phyloP scores from a whole-genome alignment of 2,888 invertebrate species.

The Hylaea fasciaria region DNA sequence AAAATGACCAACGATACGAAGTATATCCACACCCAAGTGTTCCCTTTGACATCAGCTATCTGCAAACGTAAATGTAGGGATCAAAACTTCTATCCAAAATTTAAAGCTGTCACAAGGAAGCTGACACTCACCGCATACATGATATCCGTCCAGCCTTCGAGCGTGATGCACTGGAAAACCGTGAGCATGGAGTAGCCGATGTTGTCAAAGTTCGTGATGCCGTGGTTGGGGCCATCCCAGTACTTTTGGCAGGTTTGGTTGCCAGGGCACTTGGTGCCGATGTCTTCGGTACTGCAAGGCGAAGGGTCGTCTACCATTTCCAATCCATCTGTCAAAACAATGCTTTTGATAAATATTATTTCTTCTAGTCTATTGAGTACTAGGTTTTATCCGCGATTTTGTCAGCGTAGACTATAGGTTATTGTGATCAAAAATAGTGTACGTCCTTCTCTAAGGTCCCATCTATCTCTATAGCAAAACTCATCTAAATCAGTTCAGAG shows the following conservation, averaged over 20 bases:
- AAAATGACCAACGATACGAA: slow-evolving; percentile 99
- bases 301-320: slow-evolving; percentile 55
- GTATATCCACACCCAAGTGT: slow-evolving; percentile 99
- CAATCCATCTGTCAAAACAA: slow-evolving; percentile 43
- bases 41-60: slow-evolving; percentile 98
- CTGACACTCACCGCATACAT: slow-evolving; percentile 91
- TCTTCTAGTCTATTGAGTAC: too few species aligned
- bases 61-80: slow-evolving; percentile 68
- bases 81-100: not conserved
- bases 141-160: slow-evolving; percentile 99
- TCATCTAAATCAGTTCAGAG: too few species aligned
- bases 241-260: slow-evolving; percentile 83
- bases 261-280: slow-evolving; percentile 87
- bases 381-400: too few species aligned
- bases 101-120: not conserved
- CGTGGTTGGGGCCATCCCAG: slow-evolving; percentile 93
- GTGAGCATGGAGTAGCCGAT: slow-evolving; percentile 99
- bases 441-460: too few species aligned
- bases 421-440: too few species aligned
- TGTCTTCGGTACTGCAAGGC: slow-evolving; percentile 83
- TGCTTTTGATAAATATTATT: too few species aligned
- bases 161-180: slow-evolving; percentile 99
- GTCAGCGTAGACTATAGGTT: too few species aligned
- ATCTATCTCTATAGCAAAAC: too few species aligned
- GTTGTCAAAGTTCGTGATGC: slow-evolving; percentile 99